phyloP scores from a whole-genome alignment of 1,140 invertebrate species.

The Anoplolepis gracilipes region DNA sequence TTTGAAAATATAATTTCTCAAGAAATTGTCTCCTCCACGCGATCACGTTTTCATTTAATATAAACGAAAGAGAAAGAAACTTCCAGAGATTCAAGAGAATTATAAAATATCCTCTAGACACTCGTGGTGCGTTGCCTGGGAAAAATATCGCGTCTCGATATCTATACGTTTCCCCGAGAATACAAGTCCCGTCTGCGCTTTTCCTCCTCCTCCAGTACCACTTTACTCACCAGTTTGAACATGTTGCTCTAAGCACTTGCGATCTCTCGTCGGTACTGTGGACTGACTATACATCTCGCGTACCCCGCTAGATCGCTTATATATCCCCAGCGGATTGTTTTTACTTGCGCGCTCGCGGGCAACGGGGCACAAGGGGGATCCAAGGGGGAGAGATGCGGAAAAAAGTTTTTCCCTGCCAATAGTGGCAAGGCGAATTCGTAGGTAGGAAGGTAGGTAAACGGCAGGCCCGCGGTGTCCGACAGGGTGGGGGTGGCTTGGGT shows the following conservation, averaged over 20 bases:
- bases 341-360: conserved; percentile 29
- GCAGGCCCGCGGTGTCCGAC: neutral
- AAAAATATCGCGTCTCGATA: neutral
- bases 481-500: conserved; percentile 14
- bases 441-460: neutral
- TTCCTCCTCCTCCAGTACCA: neutral
- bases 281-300: conserved; percentile 77
- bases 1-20: neutral
- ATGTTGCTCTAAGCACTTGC: conserved; percentile 74
- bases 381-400: conserved; percentile 62
- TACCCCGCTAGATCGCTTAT: conserved; percentile 75
- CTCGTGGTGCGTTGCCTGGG: neutral
- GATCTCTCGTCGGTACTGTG: conserved; percentile 74
- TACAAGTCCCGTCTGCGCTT: neutral
- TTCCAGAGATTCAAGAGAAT: neutral
- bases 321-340: conserved; percentile 72
- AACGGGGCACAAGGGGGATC: conserved; percentile 28
- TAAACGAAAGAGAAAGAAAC: neutral
- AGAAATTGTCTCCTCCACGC: too few relatives aligned
- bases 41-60: neutral
- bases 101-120: neutral
- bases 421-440: conserved; percentile 41
- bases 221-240: conserved; percentile 83
- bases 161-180: neutral
- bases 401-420: conserved; percentile 67